Base-by-base conservation (phyloP, 2,797 vertebrate genomes). In the Peromyscus attwateri region DNA sequence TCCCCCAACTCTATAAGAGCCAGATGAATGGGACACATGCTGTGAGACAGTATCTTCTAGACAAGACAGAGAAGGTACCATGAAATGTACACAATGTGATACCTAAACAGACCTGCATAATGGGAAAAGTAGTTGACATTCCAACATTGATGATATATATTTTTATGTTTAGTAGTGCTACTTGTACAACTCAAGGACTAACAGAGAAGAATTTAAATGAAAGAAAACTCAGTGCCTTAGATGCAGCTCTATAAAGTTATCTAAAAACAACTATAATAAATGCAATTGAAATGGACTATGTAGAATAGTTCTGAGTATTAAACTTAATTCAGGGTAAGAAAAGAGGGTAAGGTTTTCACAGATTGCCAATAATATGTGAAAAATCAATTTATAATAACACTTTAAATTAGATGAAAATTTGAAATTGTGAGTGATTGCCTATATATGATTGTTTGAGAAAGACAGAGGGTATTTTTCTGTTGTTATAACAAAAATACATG, bases 221-320 rank as follows among this genome's bases (percentile, higher is more conserved):
- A 84, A 91, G 2, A 55, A 55, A 87, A 37, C 25, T 23, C 91
- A 85, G 25, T 25, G 25, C 27, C 27, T 6, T 77, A 17, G 46
- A 2, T 90, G 43, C 77, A 75, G 19, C 16, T 25, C 80, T 1
- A 40, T 23, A 21, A 92, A 87, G 16, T 87, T 75, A 55, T 13
- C 89, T 92, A 70, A 94, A 66, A 94, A 66, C 49, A 84, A 37
- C 29, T 62, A 13, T 75, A 70, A 34, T 71, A 55, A 89, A 60
- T 77, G 34, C 52, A 92, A 84, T 14, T 82, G 29, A 89, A 92
- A 68, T 77, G 11, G 3, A 2, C 4, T 34, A 31, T 49, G 12
- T 8, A 83, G 14, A 27, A 29, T 16, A 91, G 11, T 21, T 70
- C 27, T 57, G 76, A 77, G 66, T 62, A 46, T 87, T 77, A 93